Percentiles rank a stretch among this genome's conserved stretches.
Evolutionary conservation across 2,797 vertebrate species (phyloP).

Genomic region (Selene dorsalis): DNA sequence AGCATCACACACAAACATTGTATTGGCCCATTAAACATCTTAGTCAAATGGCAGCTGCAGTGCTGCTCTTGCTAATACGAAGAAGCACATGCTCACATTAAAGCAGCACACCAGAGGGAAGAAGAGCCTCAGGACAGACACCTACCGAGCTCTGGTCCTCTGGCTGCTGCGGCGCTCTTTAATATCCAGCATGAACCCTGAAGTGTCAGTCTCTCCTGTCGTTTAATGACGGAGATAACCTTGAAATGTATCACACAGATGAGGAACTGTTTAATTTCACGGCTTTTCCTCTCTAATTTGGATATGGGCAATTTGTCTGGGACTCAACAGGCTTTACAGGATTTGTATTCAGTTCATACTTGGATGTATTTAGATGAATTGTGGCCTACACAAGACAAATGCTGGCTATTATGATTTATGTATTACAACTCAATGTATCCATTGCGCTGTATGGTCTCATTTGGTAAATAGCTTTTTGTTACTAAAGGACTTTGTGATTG

Average conservation of each 20-base stretch:
- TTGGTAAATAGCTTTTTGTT: slow-evolving; percentile 14
- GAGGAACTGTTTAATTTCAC: slow-evolving; percentile 60
- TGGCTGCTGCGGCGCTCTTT: slow-evolving; percentile 61
- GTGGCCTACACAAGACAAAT: slow-evolving; percentile 16
- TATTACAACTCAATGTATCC: slow-evolving; percentile 3
- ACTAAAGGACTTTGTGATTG: background rate
- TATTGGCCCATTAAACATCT: slow-evolving; percentile 58
- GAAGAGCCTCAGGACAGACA: slow-evolving; percentile 61
- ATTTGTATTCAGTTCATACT: slow-evolving; percentile 46
- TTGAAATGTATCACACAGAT: slow-evolving; percentile 55
- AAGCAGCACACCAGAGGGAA: slow-evolving; percentile 57
- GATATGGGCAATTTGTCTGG: slow-evolving; percentile 42
- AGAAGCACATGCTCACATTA: slow-evolving; percentile 60
- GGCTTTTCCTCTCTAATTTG: slow-evolving; percentile 49
- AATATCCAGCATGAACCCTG: slow-evolving; percentile 54
- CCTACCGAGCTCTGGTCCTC: slow-evolving; percentile 61
- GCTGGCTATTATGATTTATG: slow-evolving; percentile 12
- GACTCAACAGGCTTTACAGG: slow-evolving; percentile 21
- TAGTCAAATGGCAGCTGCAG: slow-evolving; percentile 63
- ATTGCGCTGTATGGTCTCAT: background rate
- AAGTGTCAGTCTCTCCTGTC: slow-evolving; percentile 40
- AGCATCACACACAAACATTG: slow-evolving; percentile 61
- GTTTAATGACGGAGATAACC: slow-evolving; percentile 67
- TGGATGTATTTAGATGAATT: slow-evolving; percentile 39
- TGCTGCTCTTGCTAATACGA: slow-evolving; percentile 64